These are phyloP conservation scores for Platynereis dumerilii DNA, from an alignment of 2,888 invertebrate genomes.

Conservation along the genomic window DNA sequence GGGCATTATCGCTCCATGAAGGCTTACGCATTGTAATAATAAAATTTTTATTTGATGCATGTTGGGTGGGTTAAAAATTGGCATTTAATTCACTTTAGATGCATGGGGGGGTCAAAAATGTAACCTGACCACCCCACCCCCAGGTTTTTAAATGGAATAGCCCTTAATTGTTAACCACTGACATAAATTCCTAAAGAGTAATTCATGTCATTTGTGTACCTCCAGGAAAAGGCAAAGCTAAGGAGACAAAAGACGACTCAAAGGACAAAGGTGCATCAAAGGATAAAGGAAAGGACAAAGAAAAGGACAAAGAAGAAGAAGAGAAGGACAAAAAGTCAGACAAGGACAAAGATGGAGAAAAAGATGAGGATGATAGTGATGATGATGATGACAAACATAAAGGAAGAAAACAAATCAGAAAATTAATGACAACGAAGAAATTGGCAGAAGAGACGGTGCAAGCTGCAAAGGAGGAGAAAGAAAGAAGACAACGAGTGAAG, in stretches of 20 bases:
- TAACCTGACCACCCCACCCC: too few species aligned
- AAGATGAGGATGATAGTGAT: conserved; percentile 12
- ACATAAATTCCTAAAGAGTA: too few species aligned
- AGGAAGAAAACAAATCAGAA: conserved; percentile 70
- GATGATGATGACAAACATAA: conserved; percentile 22
- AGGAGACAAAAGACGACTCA: neutral
- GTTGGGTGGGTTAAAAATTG: too few species aligned
- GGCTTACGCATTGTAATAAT: too few species aligned
- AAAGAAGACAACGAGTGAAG: conserved; percentile 83
- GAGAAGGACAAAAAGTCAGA: conserved; percentile 22
- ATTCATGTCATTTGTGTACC: too few species aligned
- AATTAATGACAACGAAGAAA: conserved; percentile 68
- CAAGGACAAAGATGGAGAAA: conserved; percentile 10
- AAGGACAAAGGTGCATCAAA: conserved; percentile 4
- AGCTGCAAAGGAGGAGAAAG: conserved; percentile 88
- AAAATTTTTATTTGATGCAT: too few species aligned
- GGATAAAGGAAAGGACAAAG: neutral
- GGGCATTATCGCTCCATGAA: too few species aligned
- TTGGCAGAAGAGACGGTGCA: conserved; percentile 78
- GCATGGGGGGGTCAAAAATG: too few species aligned
- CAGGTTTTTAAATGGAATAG: too few species aligned
- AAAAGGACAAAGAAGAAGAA: conserved; percentile 6
- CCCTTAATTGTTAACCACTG: too few species aligned
- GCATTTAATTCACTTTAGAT: too few species aligned
- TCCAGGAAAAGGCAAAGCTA: too few species aligned